These are phyloP conservation scores for Echiichthys vipera DNA, from an alignment of 2,797 vertebrate species.

Conservation along the genomic window DNA sequence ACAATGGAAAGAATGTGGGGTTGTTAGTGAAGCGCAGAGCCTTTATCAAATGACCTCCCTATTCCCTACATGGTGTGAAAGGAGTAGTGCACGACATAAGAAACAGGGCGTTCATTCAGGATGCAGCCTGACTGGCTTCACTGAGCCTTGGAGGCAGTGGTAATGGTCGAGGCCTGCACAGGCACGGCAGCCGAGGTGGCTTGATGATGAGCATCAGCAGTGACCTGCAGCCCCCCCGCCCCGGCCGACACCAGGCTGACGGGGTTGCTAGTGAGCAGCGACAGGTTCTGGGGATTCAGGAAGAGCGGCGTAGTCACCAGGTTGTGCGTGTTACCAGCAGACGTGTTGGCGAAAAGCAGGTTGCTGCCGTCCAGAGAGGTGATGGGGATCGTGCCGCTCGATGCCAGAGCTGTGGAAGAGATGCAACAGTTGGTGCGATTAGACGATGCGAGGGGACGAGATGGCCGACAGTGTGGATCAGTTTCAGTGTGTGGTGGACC, in stretches of 20 bases:
- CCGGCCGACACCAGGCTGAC: constrained; percentile 96
- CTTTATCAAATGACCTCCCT: constrained; percentile 53
- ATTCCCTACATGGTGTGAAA: constrained; percentile 57
- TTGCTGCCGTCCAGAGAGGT: constrained; percentile 96
- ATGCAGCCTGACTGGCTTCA: constrained; percentile 82
- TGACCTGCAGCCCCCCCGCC: constrained; percentile 90
- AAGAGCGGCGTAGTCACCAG: constrained; percentile 96
- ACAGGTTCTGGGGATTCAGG: constrained; percentile 98
- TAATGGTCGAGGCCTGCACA: constrained; percentile 92
- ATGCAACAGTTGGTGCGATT: not conserved
- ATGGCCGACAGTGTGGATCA: not conserved
- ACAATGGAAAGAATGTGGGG: constrained; percentile 62
- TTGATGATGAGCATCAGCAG: constrained; percentile 91
- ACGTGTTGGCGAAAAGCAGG: constrained; percentile 93
- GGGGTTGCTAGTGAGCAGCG: constrained; percentile 98
- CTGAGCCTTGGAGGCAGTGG: constrained; percentile 98
- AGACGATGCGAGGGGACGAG: not conserved
- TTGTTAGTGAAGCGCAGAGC: constrained; percentile 64
- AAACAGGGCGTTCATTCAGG: constrained; percentile 44
- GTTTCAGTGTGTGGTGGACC: not conserved
- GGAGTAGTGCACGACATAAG: constrained; percentile 65
- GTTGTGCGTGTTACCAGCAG: constrained; percentile 88
- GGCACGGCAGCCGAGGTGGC: constrained; percentile 88
- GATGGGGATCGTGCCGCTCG: constrained; percentile 95
- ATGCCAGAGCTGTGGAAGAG: constrained; percentile 90